Base-by-base conservation (phyloP, 2,113 vertebrate genomes). In the Gadus macrocephalus region DNA sequence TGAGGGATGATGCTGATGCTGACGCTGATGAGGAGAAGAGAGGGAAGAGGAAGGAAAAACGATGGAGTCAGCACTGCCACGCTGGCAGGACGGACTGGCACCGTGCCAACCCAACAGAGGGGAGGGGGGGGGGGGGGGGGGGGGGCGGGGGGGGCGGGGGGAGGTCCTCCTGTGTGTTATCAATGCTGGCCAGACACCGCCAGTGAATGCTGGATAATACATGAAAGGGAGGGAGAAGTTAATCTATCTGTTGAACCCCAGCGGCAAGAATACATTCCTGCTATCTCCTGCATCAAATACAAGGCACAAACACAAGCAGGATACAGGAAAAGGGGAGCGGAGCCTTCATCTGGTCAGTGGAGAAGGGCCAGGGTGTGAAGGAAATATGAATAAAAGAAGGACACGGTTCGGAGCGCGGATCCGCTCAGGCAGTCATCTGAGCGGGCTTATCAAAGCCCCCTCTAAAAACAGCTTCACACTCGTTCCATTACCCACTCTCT, bases 71-170 rank as follows among this genome's bases (percentile, higher is more conserved):
- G 86, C 77, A 81, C 67, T 89, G 92, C 90, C 90, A 92, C 88
- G 90, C 80, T 91, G 91, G 90, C 91, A 91, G 90, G 87, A 91
- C 88, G 62, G 62, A 53, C 28, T 91, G 91, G 88, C 84, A 74
- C 31, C 70, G 28, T 78, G 89, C 90, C 91, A 91, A 55, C 27
- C 12, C 14, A 7, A 62, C 60, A 69, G 66, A 42, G 72, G 28
- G 72, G 35, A 64, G 22, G 1, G 63, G 16, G 56, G 49, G 25
- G 27, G 70, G 70, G 68, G 70, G 31, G 70, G 66, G 35, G 72
- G 28, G 72, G 35, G 62, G 19, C 0, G 63, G 16, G 56, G 49
- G 25, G 35, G 70, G 70, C 59, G 70, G 31, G 70, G 69, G 68
- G 64, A 68, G 77, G 70, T 49, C 42, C 42, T 49, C 72, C 72